Base-by-base conservation (phyloP, 2,888 invertebrate genomes). In the Chymomyza fuscimana region DNA sequence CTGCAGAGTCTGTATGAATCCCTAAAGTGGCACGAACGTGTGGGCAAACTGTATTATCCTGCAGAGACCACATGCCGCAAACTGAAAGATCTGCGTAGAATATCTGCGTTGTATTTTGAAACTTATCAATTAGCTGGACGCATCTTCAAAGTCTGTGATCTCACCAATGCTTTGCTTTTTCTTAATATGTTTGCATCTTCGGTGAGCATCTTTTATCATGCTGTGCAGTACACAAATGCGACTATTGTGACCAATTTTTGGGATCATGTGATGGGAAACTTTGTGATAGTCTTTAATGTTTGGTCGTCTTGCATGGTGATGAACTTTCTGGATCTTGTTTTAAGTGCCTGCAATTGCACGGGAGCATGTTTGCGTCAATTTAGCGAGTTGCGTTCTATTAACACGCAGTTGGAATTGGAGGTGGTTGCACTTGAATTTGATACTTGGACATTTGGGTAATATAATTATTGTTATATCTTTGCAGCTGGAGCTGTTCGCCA, bases 31-130 rank as follows among this genome's bases (percentile, higher is more conserved):
- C 12, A 46, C 6, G 40, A n/a, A 12, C 60, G 1, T 3, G 63
- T 65, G 16, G 63, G 40, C 7, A n/a, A 46, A 12, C 12, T 46
- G 5, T 16, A 66, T 0, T 60, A 61, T 4, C n/a, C 36, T 36
- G 9, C 12, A 5, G 50, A 40, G 0, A 25, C 40, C 36, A 12
- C 16, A 16, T 4, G 40, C 54, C 40, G 7, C 10, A 16, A 66
- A 51, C 16, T 32, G 4, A 12, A 52, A 15, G 54, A 69, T 1
- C 10, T 82, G 5, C 68, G 59, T 0, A 60, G 63, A 1, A 61
- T 83, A 6, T 63, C 65, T 0, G 2, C 1, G 10, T 66, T 89
- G n/a, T 82, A 87, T 22, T 46, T 32, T 25, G 68, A 74, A 12
- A 77, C 79, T 32, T 63, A 73, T 12, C 52, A 58, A 6, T 25